A percentile compares a stretch with the other conserved stretches of the same genome.
Conservation (phyloP, 2,113 vertebrate genomes). For the human region DNA sequence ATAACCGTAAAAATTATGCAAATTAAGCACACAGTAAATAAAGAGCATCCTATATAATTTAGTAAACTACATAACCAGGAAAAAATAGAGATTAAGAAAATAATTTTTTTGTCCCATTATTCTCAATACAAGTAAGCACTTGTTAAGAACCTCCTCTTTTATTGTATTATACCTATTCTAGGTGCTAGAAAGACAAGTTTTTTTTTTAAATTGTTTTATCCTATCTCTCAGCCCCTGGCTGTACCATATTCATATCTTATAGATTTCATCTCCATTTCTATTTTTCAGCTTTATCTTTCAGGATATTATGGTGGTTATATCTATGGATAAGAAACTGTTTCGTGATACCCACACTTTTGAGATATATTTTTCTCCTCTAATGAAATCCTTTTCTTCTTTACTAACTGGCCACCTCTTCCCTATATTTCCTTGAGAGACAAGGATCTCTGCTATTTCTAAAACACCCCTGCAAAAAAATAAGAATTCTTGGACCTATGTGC, state of each 20-base stretch:
- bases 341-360: not conserved
- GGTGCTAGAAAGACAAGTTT: not conserved
- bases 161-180: not conserved
- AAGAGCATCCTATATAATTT: not conserved
- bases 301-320: not conserved
- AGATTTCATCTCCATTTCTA: not conserved
- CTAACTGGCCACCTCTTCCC: not conserved
- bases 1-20: not conserved
- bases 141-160: not conserved
- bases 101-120: fast-evolving
- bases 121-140: not conserved
- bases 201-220: not conserved
- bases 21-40: not conserved
- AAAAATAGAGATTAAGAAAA: not conserved
- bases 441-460: not conserved
- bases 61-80: not conserved
- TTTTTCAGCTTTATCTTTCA: not conserved
- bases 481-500: not conserved
- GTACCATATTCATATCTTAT: not conserved
- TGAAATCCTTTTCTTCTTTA: not conserved
- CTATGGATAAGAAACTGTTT: not conserved
- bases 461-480: not conserved
- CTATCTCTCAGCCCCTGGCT: not conserved
- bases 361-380: not conserved
- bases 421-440: not conserved